These are phyloP conservation scores for Gavialis gangeticus DNA, from an alignment of 2,113 vertebrate species.

Conservation along the genomic window DNA sequence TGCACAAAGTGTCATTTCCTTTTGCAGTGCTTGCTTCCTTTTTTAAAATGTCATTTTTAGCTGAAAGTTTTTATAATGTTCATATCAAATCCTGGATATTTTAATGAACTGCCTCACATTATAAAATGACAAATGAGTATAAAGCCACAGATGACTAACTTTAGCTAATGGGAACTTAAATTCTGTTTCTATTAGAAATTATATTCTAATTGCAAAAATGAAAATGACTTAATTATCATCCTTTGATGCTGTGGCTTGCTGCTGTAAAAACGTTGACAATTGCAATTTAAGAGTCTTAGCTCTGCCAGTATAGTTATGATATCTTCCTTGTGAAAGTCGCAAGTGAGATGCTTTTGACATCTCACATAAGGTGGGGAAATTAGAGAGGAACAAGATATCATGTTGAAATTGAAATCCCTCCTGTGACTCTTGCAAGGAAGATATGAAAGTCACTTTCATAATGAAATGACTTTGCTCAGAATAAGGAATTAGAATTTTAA, in stretches of 20 bases:
- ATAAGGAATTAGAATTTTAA: constrained; percentile 48
- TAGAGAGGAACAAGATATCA: constrained; percentile 26
- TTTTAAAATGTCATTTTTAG: background rate
- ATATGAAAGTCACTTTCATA: constrained; percentile 33
- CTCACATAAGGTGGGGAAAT: background rate
- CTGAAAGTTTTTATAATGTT: background rate
- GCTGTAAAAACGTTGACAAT: constrained; percentile 9
- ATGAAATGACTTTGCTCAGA: constrained; percentile 7
- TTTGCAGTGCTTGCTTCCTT: background rate
- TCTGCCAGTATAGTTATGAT: background rate
- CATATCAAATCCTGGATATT: background rate
- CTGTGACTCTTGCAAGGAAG: background rate
- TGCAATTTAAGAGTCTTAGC: background rate
- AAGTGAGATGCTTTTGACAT: constrained; percentile 47
- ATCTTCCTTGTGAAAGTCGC: constrained; percentile 13
- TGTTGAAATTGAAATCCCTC: constrained; percentile 37
- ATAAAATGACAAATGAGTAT: background rate
- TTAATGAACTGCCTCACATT: background rate
- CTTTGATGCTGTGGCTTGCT: background rate
- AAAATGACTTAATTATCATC: background rate
- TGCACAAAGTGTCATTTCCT: background rate
- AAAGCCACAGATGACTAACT: background rate
- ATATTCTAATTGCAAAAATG: background rate
- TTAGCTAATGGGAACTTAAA: background rate
- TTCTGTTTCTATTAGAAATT: background rate